Base-by-base conservation (phyloP, 1,140 invertebrate genomes). In the Condylostylus longicornis region DNA sequence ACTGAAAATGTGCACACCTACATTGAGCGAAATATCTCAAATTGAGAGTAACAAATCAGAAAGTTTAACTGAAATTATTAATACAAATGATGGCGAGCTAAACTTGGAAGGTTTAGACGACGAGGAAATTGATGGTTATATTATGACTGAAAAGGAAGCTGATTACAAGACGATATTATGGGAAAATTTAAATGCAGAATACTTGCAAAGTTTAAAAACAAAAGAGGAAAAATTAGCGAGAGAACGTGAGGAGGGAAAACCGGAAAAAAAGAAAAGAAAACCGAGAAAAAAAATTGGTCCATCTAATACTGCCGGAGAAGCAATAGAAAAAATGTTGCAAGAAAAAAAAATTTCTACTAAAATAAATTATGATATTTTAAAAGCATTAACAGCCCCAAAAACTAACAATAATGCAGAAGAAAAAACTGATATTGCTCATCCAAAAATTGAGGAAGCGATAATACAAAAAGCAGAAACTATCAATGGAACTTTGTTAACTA, bases 301-400 rank as follows among this genome's bases (percentile, higher is more conserved):
- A 2, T 79, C 85, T 0, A 82, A 77, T 40, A 82, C 77, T n/a
- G 84, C 87, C 12, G 79, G 78, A 2, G 89, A 95, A 65, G 90
- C 89, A 0, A 89, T 95, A 19, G 85, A 90, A 52, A 93, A 89
- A 60, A 90, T 96, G 75, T 60, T 96, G 6, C 79, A 88, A 46
- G 89, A 94, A 49, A 95, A 93, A 59, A 87, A 86, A 54, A 82
- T 98, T 39, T 96, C 91, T 1, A 79, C 74, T 5, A 98, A 98
- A 71, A 95, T 98, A 21, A 95, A 98, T 63, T 98, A 97, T 54
- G 91, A 97, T 48, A 91, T 97, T 14, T 63, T 98, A 10, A 89
- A 87, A 51, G 84, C 75, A 52, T 35, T 58, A 3, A 58, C 53
- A 14, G n/a, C n/a, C n/a, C n/a, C n/a, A n/a, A n/a, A n/a, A n/a